Evolutionary conservation across 2,797 vertebrate genomes (phyloP), one percentile per base, ranked within the genome.

Genomic region (Tympanoctomys barrerae): DNA sequence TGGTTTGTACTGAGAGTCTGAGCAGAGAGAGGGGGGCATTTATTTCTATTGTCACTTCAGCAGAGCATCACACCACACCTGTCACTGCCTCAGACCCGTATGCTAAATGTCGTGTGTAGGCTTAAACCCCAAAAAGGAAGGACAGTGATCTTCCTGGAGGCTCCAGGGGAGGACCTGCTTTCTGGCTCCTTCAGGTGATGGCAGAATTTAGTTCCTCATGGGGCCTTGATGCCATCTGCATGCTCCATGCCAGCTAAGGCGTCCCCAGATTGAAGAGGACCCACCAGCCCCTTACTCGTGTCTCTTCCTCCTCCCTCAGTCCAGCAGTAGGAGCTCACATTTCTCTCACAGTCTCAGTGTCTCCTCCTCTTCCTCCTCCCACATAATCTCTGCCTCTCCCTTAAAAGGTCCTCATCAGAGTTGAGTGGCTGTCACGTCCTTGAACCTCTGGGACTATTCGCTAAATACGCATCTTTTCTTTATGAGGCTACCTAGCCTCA

Each of bases 241-340:
- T 22, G 66, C 46, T 62, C 52, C 46, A 26, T 31, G 39, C 42
- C 62, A 54, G 42, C 28, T 22, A 28, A 2, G 54, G 49, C 11
- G 49, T 70, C 36, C 70, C n/a, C 42, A 42, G 39, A 33, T 68
- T 77, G 42, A 13, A 70, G 33, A 33, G 57, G 18, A 59, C 42
- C n/a, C 66, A 6, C 31, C 5, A 9, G 42, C 31, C 68, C 42
- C 52, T n/a, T 49, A 49, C 22, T 36, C 42, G 2, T 7, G 75
- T 14, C 7, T 7, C 6, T 7, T 59, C 54, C 39, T 52, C 33
- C 16, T n/a, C 42, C 52, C 26, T n/a, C 36, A 77, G 52, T 6
- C 31, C n/a, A 33, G 42, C 9, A 6, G 4, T 2, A 16, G 24
- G 3, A 36, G 7, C 9, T 42, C 0, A 2, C 18, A 9, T 42